Evolutionary conservation across 2,113 vertebrate species (phyloP).

Genomic region (Scomber japonicus): DNA sequence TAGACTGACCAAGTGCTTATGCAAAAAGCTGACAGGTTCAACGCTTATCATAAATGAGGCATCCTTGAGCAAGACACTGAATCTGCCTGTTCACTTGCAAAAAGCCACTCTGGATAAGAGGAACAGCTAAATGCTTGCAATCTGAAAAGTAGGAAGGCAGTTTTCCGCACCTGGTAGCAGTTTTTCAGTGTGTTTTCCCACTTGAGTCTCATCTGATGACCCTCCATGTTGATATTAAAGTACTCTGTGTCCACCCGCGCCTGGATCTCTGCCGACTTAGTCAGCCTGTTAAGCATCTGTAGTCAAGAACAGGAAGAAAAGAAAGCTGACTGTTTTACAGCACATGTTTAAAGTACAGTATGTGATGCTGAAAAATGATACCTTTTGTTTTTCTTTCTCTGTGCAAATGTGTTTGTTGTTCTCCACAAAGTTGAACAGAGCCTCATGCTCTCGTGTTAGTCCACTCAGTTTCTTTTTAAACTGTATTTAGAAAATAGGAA

Average conservation of each 20-base stretch:
- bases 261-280: constrained; percentile 89
- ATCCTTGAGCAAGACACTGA: constrained; percentile 22
- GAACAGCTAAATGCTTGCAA: constrained; percentile 57
- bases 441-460: constrained; percentile 88
- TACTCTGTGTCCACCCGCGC: constrained; percentile 89
- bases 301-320: background rate
- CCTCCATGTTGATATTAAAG: constrained; percentile 88
- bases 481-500: constrained; percentile 64
- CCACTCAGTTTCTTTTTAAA: constrained; percentile 88
- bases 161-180: constrained; percentile 86
- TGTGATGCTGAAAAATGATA: constrained; percentile 42
- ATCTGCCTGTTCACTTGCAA: background rate
- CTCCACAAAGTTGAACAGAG: constrained; percentile 88
- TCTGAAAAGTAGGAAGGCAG: constrained; percentile 20
- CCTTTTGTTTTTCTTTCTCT: constrained; percentile 90
- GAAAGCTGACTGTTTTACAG: background rate
- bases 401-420: constrained; percentile 86
- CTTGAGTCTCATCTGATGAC: constrained; percentile 88
- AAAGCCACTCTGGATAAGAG: constrained; percentile 9
- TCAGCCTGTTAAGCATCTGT: constrained; percentile 90
- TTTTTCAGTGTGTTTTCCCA: constrained; percentile 90
- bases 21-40: constrained; percentile 13
- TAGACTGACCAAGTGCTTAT: background rate
- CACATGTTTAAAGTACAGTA: background rate
- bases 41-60: constrained; percentile 12